Base-by-base conservation (phyloP, 2,888 invertebrate species). In the Teinopalpus imperialis region DNA sequence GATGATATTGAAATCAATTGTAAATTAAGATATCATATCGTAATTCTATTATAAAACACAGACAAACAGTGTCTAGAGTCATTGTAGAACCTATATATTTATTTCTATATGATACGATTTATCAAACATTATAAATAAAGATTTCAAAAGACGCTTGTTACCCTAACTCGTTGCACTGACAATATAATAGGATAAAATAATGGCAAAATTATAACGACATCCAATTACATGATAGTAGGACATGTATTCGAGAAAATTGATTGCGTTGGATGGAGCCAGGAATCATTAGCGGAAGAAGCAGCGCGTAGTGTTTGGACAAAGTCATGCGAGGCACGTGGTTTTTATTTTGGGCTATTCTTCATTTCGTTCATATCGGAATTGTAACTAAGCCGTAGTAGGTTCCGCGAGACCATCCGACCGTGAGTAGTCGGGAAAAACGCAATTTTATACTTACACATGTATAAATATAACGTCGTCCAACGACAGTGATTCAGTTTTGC, bases 401-500 rank as follows among this genome's bases (percentile, higher is more conserved):
- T 77, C 73, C 71, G 68, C 63, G 59, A 57, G 54, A 51, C 61
- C 76, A 62, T 35, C 86, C 75, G 69, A 83, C 74, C 87, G 83
- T 81, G 74, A 79, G 77, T 51, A 56, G 62, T 61, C 81, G 63
- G 81, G 83, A 78, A 83, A 85, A 82, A 83, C 81, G 86, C 80
- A 79, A 83, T 63, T 81, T 79, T 72, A 77, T 64, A 77, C 66
- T 60, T 58, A 79, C 81, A 80, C 81, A 74, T 83, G 83, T 88
- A 88, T 87, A 88, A 81, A 88, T 87, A 86, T 81, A 82, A 74
- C 81, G 76, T 61, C 69, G 60, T 51, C 51, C 66, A 72, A 70
- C 78, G 64, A 78, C 60, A 69, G 76, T 74, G 78, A 82, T 78
- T 86, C 88, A 88, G 88, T 88, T 81, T 78, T 76, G 66, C 83